Evolutionary conservation across 2,113 vertebrate genomes (phyloP), one percentile per base, ranked within the genome.

Genomic region (Pongo pygmaeus): DNA sequence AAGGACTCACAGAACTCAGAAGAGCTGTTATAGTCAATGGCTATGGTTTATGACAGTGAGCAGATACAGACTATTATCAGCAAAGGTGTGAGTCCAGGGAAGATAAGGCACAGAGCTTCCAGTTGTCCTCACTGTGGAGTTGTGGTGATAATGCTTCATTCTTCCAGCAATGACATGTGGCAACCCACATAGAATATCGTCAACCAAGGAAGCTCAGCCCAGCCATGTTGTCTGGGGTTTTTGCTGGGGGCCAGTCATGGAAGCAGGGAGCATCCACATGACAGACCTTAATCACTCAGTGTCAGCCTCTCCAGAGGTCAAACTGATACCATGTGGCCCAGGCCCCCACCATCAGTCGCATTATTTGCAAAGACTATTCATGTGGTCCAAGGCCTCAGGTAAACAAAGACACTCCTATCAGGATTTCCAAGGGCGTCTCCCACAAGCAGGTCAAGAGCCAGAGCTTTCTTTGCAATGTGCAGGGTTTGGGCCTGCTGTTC

Each of bases 241-340:
- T 57, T 25, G 35, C 13, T 22, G 7, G 20, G 43, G 43, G 12
- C 13, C 5, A 8, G 83, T 20, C 10, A 59, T 18, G 25, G 11
- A 17, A 5, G 43, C 13, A 17, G 4, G 46, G n/a, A 52, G 72
- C 1, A 8, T 6, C 35, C 25, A 48, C 23, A 35, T 16, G 3
- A 20, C 20, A 23, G 32, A 84, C n/a, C 69, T 23, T 50, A 8
- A 72, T 20, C 2, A 32, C 25, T 75, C 69, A 13, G 17, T 32
- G 27, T 43, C 70, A 43, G 70, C 46, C 1, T 27, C 27, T 43
- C 67, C 14, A 72, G 78, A 72, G 38, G 38, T 18, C 30, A 57
- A 11, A 30, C 16, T 1, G 35, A 40, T 2, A 17, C 12, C 17
- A 8, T 1, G 6, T 4, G 6, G 12, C 48, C 59, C 46, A 27